These are phyloP conservation scores for Pluvialis apricaria DNA, from an alignment of 2,113 vertebrate genomes.

Conservation along the genomic window DNA sequence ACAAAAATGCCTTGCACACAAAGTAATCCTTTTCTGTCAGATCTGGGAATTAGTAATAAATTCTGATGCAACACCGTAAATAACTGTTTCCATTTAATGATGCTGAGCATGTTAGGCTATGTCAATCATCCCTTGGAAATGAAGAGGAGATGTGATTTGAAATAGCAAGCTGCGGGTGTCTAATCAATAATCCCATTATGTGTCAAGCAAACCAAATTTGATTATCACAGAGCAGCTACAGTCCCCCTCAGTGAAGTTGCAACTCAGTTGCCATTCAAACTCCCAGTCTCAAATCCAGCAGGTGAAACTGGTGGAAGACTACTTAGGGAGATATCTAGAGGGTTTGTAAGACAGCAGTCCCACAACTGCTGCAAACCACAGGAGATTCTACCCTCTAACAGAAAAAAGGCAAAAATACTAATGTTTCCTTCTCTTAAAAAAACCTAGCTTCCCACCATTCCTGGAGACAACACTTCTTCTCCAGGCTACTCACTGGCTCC, in stretches of 20 bases:
- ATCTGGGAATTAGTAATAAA: slow-evolving; percentile 52
- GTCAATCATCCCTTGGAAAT: slow-evolving; percentile 52
- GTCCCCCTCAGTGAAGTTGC: not conserved
- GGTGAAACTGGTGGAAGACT: not conserved
- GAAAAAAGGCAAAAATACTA: not conserved
- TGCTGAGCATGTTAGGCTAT: slow-evolving; percentile 31
- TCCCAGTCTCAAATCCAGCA: not conserved
- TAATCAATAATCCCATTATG: slow-evolving; percentile 67
- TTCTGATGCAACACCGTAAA: slow-evolving; percentile 35
- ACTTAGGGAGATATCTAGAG: not conserved
- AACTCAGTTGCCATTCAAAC: slow-evolving; percentile 1
- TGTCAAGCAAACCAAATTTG: slow-evolving; percentile 59
- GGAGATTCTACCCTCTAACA: not conserved
- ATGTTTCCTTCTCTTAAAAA: not conserved
- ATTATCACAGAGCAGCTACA: slow-evolving; percentile 36
- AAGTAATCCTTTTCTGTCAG: slow-evolving; percentile 37
- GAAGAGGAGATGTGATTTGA: slow-evolving; percentile 57
- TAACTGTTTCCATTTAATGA: slow-evolving; percentile 54
- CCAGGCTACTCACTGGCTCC: not conserved
- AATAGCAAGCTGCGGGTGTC: slow-evolving; percentile 37
- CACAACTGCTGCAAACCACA: not conserved
- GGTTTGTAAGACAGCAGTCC: not conserved
- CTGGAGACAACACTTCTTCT: not conserved
- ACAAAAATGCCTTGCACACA: slow-evolving; percentile 27
- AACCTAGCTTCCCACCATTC: not conserved